phyloP scores from a whole-genome alignment of 2,113 vertebrate genomes.

The Thamnophis sirtalis region DNA sequence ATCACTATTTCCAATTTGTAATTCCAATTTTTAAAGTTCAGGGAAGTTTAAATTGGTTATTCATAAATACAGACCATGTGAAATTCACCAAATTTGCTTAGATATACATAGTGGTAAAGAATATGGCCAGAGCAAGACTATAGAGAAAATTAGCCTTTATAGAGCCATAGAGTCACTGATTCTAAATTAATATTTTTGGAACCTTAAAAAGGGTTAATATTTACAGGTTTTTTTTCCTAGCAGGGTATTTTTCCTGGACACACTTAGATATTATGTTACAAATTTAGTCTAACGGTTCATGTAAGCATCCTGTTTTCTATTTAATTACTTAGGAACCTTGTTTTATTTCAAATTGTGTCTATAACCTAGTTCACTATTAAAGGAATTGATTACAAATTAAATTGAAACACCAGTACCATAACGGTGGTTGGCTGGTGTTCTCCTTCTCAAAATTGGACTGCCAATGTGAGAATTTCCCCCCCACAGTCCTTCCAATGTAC shows the following conservation, averaged over 20 bases:
- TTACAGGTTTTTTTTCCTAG: neutral
- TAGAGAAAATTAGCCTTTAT: neutral
- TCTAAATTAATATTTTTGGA: neutral
- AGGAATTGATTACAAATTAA: neutral
- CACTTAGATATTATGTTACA: neutral
- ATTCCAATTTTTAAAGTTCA: neutral
- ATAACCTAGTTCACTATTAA: neutral
- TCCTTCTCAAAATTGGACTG: neutral
- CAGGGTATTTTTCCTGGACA: neutral
- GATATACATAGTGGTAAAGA: neutral
- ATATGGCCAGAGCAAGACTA: neutral
- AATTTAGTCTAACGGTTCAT: neutral
- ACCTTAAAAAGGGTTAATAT: neutral
- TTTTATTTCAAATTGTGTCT: neutral
- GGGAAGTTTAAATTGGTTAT: neutral
- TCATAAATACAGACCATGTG: neutral
- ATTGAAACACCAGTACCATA: neutral
- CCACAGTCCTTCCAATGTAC: neutral
- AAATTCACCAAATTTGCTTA: neutral
- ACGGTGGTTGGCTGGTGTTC: neutral
- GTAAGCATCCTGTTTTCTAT: neutral
- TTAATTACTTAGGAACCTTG: neutral
- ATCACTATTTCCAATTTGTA: neutral
- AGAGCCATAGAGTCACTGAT: neutral
- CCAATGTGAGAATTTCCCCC: neutral